phyloP scores from a whole-genome alignment of 2,113 vertebrate genomes.

The Tretioscincus oriximinensis region DNA sequence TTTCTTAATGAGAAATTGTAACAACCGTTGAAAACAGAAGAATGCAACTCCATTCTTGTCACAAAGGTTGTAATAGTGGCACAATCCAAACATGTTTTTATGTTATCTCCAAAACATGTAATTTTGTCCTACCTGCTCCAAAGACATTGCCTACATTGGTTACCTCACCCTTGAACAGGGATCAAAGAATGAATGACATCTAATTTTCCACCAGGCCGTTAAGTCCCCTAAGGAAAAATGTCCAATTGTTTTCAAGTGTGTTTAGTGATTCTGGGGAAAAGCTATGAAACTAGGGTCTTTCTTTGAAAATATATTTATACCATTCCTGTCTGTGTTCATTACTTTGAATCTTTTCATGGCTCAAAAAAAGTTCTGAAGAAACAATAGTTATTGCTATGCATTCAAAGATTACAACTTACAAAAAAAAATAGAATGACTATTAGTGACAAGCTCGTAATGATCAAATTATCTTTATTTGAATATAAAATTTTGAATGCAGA shows the following conservation, averaged over 20 bases:
- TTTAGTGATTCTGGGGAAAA: slow-evolving; percentile 3
- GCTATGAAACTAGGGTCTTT: slow-evolving; percentile 11
- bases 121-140: slow-evolving; percentile 32
- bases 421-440: too few relatives aligned
- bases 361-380: not conserved
- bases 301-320: slow-evolving; percentile 7
- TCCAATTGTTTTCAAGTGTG: not conserved
- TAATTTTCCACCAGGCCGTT: slow-evolving; percentile 12
- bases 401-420: too few relatives aligned
- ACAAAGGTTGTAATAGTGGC: slow-evolving; percentile 13
- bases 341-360: not conserved
- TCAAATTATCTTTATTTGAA: too few relatives aligned
- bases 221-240: slow-evolving; percentile 4
- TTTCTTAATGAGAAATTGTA: slow-evolving; percentile 28
- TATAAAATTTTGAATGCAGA: too few relatives aligned
- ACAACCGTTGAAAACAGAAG: slow-evolving; percentile 27
- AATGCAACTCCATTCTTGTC: slow-evolving; percentile 30
- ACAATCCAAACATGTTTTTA: not conserved
- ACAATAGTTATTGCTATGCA: too few relatives aligned
- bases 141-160: not conserved
- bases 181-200: slow-evolving; percentile 28
- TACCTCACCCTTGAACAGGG: slow-evolving; percentile 18
- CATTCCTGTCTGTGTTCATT: not conserved
- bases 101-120: slow-evolving; percentile 18
- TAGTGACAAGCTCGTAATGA: too few relatives aligned